Evolutionary conservation across 2,888 invertebrate genomes (phyloP).

Genomic region (Mimumesa dahlbomi): DNA sequence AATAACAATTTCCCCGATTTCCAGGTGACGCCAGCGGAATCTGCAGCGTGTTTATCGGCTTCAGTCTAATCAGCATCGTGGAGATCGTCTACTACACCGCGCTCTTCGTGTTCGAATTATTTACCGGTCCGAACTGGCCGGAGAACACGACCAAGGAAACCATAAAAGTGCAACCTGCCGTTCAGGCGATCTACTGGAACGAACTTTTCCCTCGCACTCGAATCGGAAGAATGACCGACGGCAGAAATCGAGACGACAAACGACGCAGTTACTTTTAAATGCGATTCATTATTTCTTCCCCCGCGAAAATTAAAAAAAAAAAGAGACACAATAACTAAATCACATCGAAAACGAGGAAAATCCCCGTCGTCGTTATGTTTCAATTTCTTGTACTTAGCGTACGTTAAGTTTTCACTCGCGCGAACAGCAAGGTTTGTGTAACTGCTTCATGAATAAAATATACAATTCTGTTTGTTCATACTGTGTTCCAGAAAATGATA

Average conservation of each 20-base stretch:
- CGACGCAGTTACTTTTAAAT: neutral
- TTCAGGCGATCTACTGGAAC: slow-evolving; percentile 40
- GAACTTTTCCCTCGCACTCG: slow-evolving; percentile 37
- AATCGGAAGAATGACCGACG: neutral
- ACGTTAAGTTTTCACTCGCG: too few relatives aligned
- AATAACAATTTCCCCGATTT: slow-evolving; percentile 60
- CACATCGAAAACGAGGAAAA: too few relatives aligned
- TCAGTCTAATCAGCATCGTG: slow-evolving; percentile 84
- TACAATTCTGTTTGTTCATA: too few relatives aligned
- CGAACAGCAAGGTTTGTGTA: too few relatives aligned
- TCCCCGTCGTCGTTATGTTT: too few relatives aligned
- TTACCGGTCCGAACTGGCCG: neutral
- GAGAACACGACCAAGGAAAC: neutral
- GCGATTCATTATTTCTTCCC: too few relatives aligned
- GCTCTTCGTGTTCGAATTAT: slow-evolving; percentile 77
- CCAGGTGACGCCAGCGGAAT: slow-evolving; percentile 86
- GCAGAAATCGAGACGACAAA: slow-evolving; percentile 10
- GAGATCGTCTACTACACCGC: slow-evolving; percentile 84
- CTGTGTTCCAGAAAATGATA: too few relatives aligned
- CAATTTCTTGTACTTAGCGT: too few relatives aligned
- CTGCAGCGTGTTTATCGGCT: slow-evolving; percentile 84
- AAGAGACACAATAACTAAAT: too few relatives aligned
- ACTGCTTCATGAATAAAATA: too few relatives aligned
- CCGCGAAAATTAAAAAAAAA: too few relatives aligned
- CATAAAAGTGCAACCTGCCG: neutral